These are phyloP conservation scores for Pterophyllum scalare DNA, from an alignment of 2,113 vertebrate species.

Conservation along the genomic window DNA sequence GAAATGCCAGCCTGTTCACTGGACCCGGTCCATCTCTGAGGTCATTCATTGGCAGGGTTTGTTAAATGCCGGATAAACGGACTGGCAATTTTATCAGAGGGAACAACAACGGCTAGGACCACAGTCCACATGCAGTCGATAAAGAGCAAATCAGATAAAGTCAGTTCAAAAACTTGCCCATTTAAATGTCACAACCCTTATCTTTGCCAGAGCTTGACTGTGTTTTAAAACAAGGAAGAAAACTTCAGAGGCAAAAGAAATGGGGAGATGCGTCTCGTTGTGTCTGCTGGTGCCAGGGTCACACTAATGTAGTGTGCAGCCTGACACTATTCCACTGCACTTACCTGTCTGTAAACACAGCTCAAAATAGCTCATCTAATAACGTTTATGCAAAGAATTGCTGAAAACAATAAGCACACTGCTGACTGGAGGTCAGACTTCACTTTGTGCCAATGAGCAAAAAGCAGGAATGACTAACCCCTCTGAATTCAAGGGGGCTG, in stretches of 20 bases:
- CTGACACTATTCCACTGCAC: neutral
- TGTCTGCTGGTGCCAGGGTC: neutral
- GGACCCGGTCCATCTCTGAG: conserved; percentile 23
- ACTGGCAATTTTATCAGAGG: conserved; percentile 35
- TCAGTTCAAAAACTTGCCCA: neutral
- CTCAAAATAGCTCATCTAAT: too few relatives aligned
- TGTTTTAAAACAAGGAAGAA: neutral
- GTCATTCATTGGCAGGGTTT: conserved; percentile 4
- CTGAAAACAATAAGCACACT: neutral
- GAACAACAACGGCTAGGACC: neutral
- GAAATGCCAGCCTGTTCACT: neutral
- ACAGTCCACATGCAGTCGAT: conserved; percentile 14
- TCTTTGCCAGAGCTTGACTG: neutral
- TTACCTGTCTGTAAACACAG: neutral
- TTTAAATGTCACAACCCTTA: conserved; percentile 29
- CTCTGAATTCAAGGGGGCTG: neutral
- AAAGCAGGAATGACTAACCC: too few relatives aligned
- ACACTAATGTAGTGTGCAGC: neutral
- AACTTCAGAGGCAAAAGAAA: neutral
- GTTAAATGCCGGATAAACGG: conserved; percentile 42
- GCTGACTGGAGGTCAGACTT: neutral
- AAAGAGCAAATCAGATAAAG: conserved; percentile 36
- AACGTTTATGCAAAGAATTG: too few relatives aligned
- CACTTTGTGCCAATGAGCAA: neutral
- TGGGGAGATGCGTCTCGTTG: neutral